Base-by-base conservation (phyloP, 2,113 vertebrate genomes). In the Nibea albiflora region DNA sequence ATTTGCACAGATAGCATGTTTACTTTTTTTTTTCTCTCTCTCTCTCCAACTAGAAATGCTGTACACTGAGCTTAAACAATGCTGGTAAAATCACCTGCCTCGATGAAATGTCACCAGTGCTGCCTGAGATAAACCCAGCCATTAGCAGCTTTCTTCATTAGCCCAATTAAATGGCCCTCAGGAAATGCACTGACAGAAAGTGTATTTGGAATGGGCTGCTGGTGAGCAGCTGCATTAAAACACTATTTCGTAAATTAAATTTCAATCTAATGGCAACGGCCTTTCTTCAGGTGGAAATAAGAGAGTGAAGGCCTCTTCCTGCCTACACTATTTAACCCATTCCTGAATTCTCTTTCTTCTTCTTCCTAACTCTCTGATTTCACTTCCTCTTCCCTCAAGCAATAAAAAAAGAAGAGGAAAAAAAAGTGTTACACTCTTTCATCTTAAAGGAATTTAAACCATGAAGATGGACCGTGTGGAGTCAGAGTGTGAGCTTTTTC, bases 131-230 rank as follows among this genome's bases (percentile, higher is more conserved):
- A 90, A 92, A 92, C 80, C 67, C 77, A 70, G 79, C 88, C 93
- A 94, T 94, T 94, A 94, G 91, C 89, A 89, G 91, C 89, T 92
- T 93, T 93, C 90, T 93, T 92, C 93, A 93, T 95, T 94, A 94
- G 90, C 75, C 90, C 94, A 92, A 95, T 94, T 92, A 94, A 94
- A 93, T 82, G 80, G 89, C 92, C 88, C 87, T 89, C 87, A 92
- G 94, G 93, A 91, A 93, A 85, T 83, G 69, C 74, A 84, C 70
- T 70, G 82, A 92, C 85, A 84, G 91, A 87, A 92, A 92, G 80
- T 62, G 80, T 85, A 83, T 90, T 91, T 89, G 85, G 86, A 90
- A 88, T 80, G 50, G 85, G 87, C 91, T 91, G 80, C 85, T 88
- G 89, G 88, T 84, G 85, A 94, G 92, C 89, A 91, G 92, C 90